Evolutionary conservation across 2,797 vertebrate species (phyloP).

Genomic region (Epinephelus malabaricus): DNA sequence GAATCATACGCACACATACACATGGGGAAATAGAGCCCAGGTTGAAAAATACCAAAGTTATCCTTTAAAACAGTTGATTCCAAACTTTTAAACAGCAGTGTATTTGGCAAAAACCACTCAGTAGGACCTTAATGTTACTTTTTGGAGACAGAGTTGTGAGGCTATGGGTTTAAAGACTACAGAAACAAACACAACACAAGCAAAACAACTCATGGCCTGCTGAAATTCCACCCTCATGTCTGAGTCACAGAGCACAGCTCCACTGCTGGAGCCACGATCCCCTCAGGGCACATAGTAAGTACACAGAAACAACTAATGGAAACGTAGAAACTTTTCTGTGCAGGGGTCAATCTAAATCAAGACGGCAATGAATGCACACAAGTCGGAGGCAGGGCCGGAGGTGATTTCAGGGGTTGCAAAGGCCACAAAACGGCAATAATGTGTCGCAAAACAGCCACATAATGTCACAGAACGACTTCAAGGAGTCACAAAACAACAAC

Average conservation of each 20-base stretch:
- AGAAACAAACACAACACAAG: not conserved
- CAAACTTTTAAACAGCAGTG: no score
- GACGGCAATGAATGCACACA: not conserved
- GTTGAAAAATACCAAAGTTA: no score
- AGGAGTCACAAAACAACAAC: not conserved
- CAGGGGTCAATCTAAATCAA: slow-evolving; percentile 11
- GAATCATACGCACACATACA: no score
- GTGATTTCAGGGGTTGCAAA: not conserved
- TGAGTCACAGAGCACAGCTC: not conserved
- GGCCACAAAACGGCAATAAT: not conserved
- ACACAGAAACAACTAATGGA: slow-evolving; percentile 14
- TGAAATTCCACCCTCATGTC: not conserved
- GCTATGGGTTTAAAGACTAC: not conserved
- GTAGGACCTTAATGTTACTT: not conserved
- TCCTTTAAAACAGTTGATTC: no score
- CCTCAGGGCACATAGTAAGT: not conserved
- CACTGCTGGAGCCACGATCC: not conserved
- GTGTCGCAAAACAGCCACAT: not conserved
- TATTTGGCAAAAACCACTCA: not conserved
- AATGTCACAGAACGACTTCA: not conserved
- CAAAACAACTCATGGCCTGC: not conserved
- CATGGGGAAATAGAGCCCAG: no score
- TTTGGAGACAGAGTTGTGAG: not conserved
- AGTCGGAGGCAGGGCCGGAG: not conserved
- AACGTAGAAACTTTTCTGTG: not conserved